These are phyloP conservation scores for Drosophila ohnishii DNA, from an alignment of 1,140 invertebrate species.

Conservation along the genomic window DNA sequence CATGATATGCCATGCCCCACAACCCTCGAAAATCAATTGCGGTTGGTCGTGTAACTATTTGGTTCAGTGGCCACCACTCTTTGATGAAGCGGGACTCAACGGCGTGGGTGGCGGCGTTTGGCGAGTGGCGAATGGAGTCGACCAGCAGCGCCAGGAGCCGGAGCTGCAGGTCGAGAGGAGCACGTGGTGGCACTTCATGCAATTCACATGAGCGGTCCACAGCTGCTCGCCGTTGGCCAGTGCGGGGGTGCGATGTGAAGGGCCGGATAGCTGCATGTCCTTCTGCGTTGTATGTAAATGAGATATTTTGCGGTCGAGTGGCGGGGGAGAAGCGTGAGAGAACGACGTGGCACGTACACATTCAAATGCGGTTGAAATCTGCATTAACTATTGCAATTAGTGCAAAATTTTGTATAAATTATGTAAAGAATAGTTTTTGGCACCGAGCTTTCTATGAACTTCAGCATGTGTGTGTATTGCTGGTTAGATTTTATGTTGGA, in stretches of 20 bases:
- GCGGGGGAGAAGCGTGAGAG: constrained; percentile 13
- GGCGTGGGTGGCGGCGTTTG: neutral
- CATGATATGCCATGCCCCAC: constrained; percentile 34
- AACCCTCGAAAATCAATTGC: constrained; percentile 65
- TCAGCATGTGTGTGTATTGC: constrained; percentile 27
- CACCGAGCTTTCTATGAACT: constrained; percentile 71
- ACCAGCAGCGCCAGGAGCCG: neutral
- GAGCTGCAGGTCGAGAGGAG: constrained; percentile 12
- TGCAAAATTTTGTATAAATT: constrained; percentile 78
- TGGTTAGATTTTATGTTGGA: constrained; percentile 38
- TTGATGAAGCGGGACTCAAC: constrained; percentile 3
- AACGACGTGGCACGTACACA: constrained; percentile 60
- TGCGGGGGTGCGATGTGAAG: neutral
- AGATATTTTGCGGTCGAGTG: constrained; percentile 69
- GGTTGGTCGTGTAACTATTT: constrained; percentile 58
- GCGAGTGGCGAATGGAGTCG: neutral
- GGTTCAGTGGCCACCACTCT: constrained; percentile 48
- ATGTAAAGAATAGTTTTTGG: constrained; percentile 80
- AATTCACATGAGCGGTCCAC: constrained; percentile 75
- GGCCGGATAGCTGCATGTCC: constrained; percentile 21
- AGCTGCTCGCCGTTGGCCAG: constrained; percentile 61
- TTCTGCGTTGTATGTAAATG: constrained; percentile 70
- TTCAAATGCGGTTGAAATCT: constrained; percentile 78
- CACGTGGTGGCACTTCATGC: constrained; percentile 67
- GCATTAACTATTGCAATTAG: constrained; percentile 81